Percentiles rank a stretch among this genome's conserved stretches.
Conservation (phyloP, 2,113 vertebrate genomes). For the Festucalex cinctus region DNA sequence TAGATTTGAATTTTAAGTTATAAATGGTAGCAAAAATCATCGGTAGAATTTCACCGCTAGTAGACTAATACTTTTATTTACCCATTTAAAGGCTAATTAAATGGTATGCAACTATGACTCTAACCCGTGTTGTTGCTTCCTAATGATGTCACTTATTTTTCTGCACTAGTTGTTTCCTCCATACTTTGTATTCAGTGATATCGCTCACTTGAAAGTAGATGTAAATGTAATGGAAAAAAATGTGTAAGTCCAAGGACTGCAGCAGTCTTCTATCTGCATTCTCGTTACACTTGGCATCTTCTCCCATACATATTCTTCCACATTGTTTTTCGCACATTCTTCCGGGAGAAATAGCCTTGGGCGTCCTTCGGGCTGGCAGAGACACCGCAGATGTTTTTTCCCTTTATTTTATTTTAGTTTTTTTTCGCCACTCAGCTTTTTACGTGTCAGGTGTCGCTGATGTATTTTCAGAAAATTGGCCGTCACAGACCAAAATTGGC, state of each 20-base stretch:
- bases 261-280: neutral
- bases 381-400: neutral
- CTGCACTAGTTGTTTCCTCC: too few relatives aligned
- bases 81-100: neutral
- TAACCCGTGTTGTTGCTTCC: neutral
- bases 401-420: neutral
- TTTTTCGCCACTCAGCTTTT: neutral
- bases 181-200: neutral
- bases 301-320: slow-evolving; percentile 8
- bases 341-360: slow-evolving; percentile 12
- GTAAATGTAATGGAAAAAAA: too few relatives aligned
- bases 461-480: slow-evolving; percentile 11
- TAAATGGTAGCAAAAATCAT: neutral
- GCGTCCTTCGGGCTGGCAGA: slow-evolving; percentile 8
- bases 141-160: neutral
- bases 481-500: slow-evolving; percentile 4
- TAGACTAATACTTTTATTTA: neutral
- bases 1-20: too few relatives aligned
- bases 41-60: neutral
- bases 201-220: too few relatives aligned
- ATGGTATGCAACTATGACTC: neutral
- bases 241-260: neutral
- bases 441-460: slow-evolving; percentile 2
- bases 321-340: slow-evolving; percentile 3
- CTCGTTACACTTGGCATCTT: neutral